Evolutionary conservation across 1,140 invertebrate species (phyloP).

Genomic region (Oedothorax gibbosus): DNA sequence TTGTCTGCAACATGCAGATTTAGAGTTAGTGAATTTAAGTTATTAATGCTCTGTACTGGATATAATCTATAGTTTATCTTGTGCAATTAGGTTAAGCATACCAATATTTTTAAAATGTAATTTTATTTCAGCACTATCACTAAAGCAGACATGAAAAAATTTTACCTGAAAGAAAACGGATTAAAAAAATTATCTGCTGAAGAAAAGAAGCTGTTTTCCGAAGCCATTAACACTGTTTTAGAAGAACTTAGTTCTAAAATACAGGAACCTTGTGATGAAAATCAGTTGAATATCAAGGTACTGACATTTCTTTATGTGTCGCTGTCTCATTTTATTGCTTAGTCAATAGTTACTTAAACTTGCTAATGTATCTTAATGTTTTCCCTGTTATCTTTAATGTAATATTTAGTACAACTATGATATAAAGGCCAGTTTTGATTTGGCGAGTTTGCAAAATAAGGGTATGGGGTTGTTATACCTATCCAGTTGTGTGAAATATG

Average conservation of each 20-base stretch:
- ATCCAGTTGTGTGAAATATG: too few relatives aligned
- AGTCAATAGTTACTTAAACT: background rate
- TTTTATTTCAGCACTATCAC: slow-evolving; percentile 31
- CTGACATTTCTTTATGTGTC: background rate
- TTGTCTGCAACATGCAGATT: slow-evolving; percentile 1
- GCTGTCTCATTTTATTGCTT: background rate
- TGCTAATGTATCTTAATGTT: background rate
- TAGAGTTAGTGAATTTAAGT: slow-evolving; percentile 9
- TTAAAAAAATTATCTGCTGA: slow-evolving; percentile 5
- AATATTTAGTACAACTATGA: background rate
- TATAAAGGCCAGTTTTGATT: too few relatives aligned
- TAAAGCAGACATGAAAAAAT: slow-evolving; percentile 25
- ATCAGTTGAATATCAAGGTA: background rate
- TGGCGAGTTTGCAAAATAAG: too few relatives aligned
- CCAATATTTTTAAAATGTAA: background rate
- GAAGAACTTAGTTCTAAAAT: background rate
- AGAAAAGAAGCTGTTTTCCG: slow-evolving; percentile 30
- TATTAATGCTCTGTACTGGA: background rate
- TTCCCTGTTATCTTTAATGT: background rate
- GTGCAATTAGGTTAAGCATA: background rate
- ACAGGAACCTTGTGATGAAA: background rate
- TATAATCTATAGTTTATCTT: background rate
- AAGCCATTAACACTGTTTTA: slow-evolving; percentile 7
- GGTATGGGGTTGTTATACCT: too few relatives aligned
- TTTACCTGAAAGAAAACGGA: slow-evolving; percentile 30